Percentiles rank a stretch among this genome's conserved stretches.
Conservation (phyloP, 2,888 invertebrate genomes). For the Noctuana brunneofusca region DNA sequence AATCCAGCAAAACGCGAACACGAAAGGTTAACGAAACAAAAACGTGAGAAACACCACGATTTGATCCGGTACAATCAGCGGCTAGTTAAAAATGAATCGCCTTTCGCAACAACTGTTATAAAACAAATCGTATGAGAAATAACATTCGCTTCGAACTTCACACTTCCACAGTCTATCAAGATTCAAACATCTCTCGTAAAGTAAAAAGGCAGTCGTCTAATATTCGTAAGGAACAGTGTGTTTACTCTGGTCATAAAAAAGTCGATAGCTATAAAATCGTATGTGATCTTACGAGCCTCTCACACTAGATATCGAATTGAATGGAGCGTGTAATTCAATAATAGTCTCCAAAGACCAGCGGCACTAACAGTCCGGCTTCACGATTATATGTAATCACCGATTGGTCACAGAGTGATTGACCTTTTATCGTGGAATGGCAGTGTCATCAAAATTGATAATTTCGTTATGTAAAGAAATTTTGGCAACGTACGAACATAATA, state of each 20-base stretch:
- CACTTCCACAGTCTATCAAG: slow-evolving; percentile 49
- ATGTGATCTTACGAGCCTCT: slow-evolving; percentile 57
- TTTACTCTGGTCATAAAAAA: slow-evolving; percentile 58
- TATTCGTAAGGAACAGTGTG: slow-evolving; percentile 40
- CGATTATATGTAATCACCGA: slow-evolving; percentile 72
- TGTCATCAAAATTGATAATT: slow-evolving; percentile 23
- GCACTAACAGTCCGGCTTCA: slow-evolving; percentile 64
- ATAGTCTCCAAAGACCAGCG: slow-evolving; percentile 75
- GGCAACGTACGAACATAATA: not conserved
- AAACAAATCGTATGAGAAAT: slow-evolving; percentile 69
- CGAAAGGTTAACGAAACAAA: slow-evolving; percentile 71
- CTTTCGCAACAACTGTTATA: slow-evolving; percentile 60
- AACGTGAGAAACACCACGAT: slow-evolving; percentile 76
- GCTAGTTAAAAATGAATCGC: slow-evolving; percentile 74
- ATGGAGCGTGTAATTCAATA: slow-evolving; percentile 76
- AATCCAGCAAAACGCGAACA: slow-evolving; percentile 50
- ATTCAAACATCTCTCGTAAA: slow-evolving; percentile 40
- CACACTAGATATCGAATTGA: slow-evolving; percentile 62
- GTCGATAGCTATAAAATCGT: slow-evolving; percentile 62
- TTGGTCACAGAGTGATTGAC: slow-evolving; percentile 68
- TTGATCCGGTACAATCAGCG: slow-evolving; percentile 61
- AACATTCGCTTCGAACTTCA: slow-evolving; percentile 47
- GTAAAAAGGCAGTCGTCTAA: slow-evolving; percentile 46
- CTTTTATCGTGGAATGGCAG: slow-evolving; percentile 59
- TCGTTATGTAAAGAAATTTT: not conserved